Evolutionary conservation across 2,797 vertebrate genomes (phyloP).

Genomic region (Syngnathus acus): DNA sequence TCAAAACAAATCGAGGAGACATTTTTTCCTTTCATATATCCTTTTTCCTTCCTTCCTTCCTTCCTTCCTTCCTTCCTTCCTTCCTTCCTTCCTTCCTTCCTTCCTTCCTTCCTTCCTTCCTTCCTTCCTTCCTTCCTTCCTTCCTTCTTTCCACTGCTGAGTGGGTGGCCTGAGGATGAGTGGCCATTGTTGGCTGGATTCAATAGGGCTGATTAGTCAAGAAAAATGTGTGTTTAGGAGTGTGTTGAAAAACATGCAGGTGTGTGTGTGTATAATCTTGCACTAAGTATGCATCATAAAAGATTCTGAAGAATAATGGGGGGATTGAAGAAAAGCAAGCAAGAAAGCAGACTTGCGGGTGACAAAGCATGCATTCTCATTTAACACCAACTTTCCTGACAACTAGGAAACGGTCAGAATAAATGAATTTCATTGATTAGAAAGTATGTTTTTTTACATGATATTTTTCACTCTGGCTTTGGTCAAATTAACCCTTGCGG

Average conservation of each 20-base stretch:
- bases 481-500: neutral
- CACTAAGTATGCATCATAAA: constrained; percentile 33
- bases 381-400: constrained; percentile 1
- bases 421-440: neutral
- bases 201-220: constrained; percentile 73
- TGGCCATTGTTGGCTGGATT: constrained; percentile 68
- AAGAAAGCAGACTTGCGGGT: constrained; percentile 47
- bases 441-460: neutral
- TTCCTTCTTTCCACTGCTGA: constrained; percentile 30
- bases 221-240: constrained; percentile 37
- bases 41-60: too few relatives aligned
- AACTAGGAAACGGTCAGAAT: neutral
- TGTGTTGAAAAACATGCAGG: constrained; percentile 41
- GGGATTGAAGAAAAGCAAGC: constrained; percentile 51
- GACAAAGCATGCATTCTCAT: constrained; percentile 48
- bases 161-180: constrained; percentile 75
- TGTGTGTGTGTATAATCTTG: constrained; percentile 35
- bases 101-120: neutral
- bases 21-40: neutral
- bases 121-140: neutral
- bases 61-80: too few relatives aligned
- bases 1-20: neutral
- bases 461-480: neutral
- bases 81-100: too few relatives aligned
- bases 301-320: constrained; percentile 49